Percentiles rank a stretch among this genome's conserved stretches.
Conservation (phyloP, 2,888 invertebrate genomes). For the Mechanitis messenoides region DNA sequence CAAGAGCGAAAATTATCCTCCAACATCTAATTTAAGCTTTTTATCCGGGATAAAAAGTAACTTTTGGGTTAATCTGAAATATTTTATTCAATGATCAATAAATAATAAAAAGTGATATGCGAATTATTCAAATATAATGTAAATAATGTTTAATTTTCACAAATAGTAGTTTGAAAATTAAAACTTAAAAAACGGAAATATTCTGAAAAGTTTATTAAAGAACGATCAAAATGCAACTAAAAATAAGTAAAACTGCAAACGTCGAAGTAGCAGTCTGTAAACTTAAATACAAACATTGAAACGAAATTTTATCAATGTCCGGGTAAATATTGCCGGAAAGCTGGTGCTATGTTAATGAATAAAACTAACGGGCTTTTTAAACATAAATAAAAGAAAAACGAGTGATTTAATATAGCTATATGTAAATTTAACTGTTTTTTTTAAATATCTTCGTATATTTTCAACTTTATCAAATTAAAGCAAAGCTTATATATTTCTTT, state of each 20-base stretch:
- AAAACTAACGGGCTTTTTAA: too few relatives aligned
- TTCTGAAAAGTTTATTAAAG: not conserved
- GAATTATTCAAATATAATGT: too few relatives aligned
- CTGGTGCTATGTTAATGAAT: not conserved
- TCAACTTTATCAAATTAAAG: too few relatives aligned
- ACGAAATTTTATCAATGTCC: constrained; percentile 4
- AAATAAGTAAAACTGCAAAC: not conserved
- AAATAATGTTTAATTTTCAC: too few relatives aligned
- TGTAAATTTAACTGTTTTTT: too few relatives aligned
- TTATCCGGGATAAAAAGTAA: not conserved
- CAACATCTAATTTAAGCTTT: not conserved
- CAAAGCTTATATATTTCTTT: too few relatives aligned
- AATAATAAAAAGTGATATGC: not conserved
- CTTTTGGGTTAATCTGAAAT: not conserved
- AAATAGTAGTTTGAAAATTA: too few relatives aligned
- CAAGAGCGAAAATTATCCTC: not conserved
- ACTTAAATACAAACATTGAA: not conserved
- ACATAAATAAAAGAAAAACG: too few relatives aligned
- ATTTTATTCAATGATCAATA: not conserved
- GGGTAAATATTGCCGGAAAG: not conserved
- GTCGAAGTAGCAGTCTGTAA: not conserved
- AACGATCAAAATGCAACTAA: not conserved
- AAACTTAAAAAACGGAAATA: not conserved
- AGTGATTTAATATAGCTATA: too few relatives aligned
- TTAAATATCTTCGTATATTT: too few relatives aligned